A percentile compares a stretch with the other conserved stretches of the same genome.
Evolutionary conservation across 2,888 invertebrate genomes (phyloP).

Genomic region (Dolichomitus sp.): DNA sequence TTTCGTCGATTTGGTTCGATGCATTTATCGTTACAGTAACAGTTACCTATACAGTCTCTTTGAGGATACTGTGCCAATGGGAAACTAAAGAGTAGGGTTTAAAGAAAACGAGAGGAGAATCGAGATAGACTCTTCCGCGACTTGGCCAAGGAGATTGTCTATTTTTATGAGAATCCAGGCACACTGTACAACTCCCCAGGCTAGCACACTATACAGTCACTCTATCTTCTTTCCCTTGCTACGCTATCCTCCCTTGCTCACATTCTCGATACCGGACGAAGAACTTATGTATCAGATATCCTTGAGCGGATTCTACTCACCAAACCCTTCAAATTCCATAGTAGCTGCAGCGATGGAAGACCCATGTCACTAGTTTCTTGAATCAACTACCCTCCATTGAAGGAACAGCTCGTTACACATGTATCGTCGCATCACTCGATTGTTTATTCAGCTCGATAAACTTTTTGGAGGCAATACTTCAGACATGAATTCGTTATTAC

Average conservation of each 20-base stretch:
- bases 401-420: background rate
- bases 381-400: background rate
- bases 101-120: background rate
- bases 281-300: slow-evolving; percentile 12
- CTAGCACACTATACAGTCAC: background rate
- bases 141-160: slow-evolving; percentile 20
- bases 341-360: background rate
- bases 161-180: slow-evolving; percentile 25
- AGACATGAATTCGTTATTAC: slow-evolving; percentile 4
- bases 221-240: background rate
- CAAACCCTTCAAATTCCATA: background rate
- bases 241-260: background rate
- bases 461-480: background rate
- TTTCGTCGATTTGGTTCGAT: slow-evolving; percentile 70
- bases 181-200: slow-evolving; percentile 13
- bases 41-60: slow-evolving; percentile 47
- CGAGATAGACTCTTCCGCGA: slow-evolving; percentile 21
- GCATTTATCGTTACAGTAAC: slow-evolving; percentile 72
- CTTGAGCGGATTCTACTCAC: too few species aligned
- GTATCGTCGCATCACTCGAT: background rate
- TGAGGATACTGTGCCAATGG: background rate
- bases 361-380: background rate
- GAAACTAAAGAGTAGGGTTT: background rate
- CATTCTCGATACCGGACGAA: slow-evolving; percentile 1
- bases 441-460: background rate